Evolutionary conservation across 2,113 vertebrate species (phyloP).

Genomic region (Chaetops frenatus): DNA sequence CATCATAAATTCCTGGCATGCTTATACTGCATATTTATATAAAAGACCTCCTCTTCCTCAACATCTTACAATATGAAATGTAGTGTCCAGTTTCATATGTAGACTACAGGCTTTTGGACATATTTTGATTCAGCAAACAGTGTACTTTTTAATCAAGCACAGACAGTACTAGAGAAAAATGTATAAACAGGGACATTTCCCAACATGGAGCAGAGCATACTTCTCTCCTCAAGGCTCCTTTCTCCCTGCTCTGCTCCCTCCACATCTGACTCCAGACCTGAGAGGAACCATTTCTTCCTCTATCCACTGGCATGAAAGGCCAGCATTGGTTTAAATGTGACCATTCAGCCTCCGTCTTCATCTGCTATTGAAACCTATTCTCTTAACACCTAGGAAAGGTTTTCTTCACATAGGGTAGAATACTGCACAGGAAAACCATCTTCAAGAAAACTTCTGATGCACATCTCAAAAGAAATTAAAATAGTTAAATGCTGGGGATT

Average conservation of each 20-base stretch:
- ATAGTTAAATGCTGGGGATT: neutral
- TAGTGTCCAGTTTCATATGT: neutral
- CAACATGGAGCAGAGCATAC: neutral
- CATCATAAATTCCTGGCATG: neutral
- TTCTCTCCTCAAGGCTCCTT: neutral
- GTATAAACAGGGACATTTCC: neutral
- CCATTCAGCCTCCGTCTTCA: neutral
- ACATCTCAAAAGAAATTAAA: neutral
- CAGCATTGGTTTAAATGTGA: too few species aligned
- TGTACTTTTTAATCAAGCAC: neutral
- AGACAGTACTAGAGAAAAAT: neutral
- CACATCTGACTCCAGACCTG: neutral
- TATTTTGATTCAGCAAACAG: neutral
- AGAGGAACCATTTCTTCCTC: neutral
- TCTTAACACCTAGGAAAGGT: neutral
- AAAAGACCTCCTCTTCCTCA: neutral
- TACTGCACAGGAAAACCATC: neutral
- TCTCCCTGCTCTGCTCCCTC: neutral
- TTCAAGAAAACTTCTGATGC: neutral
- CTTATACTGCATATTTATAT: neutral
- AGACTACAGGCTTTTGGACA: neutral
- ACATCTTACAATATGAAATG: neutral
- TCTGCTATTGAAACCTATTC: neutral
- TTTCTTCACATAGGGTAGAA: neutral
- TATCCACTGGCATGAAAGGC: neutral